Evolutionary conservation across 2,113 vertebrate species (phyloP).

Genomic region (Cairina moschata): DNA sequence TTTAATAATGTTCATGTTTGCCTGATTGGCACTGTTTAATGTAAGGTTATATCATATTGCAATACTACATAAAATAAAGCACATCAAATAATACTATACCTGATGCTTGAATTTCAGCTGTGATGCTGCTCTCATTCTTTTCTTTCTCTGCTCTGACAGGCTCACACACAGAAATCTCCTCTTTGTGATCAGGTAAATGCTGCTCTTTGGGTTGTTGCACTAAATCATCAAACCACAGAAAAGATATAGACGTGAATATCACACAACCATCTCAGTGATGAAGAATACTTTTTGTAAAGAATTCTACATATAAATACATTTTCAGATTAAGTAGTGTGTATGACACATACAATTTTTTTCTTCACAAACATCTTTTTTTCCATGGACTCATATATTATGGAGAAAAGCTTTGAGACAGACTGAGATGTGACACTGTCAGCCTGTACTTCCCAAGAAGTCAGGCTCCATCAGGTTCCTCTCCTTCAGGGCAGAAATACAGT

Average conservation of each 20-base stretch:
- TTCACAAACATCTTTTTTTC: not conserved
- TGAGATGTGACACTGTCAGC: not conserved
- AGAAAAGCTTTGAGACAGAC: not conserved
- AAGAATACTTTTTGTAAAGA: not conserved
- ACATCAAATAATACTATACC: conserved; percentile 48
- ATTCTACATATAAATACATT: not conserved
- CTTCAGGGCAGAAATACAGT: not conserved
- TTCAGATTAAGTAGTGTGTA: not conserved
- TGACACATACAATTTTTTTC: not conserved
- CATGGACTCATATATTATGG: not conserved
- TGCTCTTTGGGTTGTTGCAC: conserved; percentile 5
- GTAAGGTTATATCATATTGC: not conserved
- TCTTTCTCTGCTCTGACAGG: not conserved
- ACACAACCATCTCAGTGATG: not conserved
- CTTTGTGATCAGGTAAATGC: not conserved
- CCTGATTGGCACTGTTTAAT: not conserved
- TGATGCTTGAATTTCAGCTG: conserved; percentile 68
- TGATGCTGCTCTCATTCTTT: conserved; percentile 30
- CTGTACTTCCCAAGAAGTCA: not conserved
- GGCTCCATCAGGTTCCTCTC: not conserved
- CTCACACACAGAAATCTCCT: conserved; percentile 39
- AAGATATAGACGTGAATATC: not conserved
- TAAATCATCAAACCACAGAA: not conserved
- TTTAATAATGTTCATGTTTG: not conserved
- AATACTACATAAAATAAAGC: not conserved